phyloP scores from a whole-genome alignment of 2,888 invertebrate genomes.

The Ectemnius continuus region DNA sequence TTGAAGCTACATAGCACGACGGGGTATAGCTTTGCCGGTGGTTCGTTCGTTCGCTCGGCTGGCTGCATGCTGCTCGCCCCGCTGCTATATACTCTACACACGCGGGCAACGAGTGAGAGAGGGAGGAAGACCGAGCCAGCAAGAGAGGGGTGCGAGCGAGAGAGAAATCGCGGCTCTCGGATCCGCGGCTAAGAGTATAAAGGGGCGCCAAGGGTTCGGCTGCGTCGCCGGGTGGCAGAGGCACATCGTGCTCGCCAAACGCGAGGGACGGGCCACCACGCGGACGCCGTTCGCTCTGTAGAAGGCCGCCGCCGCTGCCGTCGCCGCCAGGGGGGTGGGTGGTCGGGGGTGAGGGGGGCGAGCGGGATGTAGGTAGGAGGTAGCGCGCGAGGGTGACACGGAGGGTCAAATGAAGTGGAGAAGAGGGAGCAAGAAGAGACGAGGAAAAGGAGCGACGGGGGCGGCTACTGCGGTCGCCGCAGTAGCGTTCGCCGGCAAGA shows the following conservation, averaged over 20 bases:
- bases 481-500: slow-evolving; percentile 33
- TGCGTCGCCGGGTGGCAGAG: slow-evolving; percentile 63
- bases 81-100: slow-evolving; percentile 30
- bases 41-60: slow-evolving; percentile 35
- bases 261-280: slow-evolving; percentile 39
- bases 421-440: slow-evolving; percentile 1
- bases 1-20: slow-evolving; percentile 52
- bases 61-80: slow-evolving; percentile 32
- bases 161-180: slow-evolving; percentile 54
- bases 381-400: slow-evolving; percentile 2
- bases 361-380: not conserved
- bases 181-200: slow-evolving; percentile 69
- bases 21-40: slow-evolving; percentile 15
- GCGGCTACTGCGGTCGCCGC: slow-evolving; percentile 10
- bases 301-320: too few species aligned
- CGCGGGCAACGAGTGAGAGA: not conserved
- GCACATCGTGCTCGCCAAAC: slow-evolving; percentile 49
- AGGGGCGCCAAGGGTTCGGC: slow-evolving; percentile 72
- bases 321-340: too few species aligned
- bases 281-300: not conserved
- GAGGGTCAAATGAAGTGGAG: slow-evolving; percentile 2
- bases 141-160: not conserved
- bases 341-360: too few species aligned
- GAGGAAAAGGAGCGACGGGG: slow-evolving; percentile 25
- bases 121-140: too few species aligned